phyloP scores from a whole-genome alignment of 2,888 invertebrate genomes.

The Ornithoptera alexandrae region DNA sequence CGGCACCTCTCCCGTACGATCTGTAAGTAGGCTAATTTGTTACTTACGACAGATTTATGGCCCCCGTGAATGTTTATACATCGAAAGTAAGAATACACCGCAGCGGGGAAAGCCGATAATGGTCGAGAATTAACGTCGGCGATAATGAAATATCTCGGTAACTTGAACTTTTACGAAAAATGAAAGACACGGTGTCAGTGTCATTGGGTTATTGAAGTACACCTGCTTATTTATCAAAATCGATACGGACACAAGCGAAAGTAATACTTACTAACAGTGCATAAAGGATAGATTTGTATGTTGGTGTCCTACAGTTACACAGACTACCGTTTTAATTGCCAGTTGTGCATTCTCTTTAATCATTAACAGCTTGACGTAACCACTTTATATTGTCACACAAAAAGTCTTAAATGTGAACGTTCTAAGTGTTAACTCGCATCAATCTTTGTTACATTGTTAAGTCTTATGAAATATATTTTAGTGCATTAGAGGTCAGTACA shows the following conservation, averaged over 20 bases:
- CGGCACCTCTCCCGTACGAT: constrained; percentile 36
- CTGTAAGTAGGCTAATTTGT: constrained; percentile 54
- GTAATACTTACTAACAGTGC: background rate
- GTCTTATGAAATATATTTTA: background rate
- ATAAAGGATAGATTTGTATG: constrained; percentile 8
- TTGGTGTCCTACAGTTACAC: background rate
- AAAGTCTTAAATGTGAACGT: constrained; percentile 16
- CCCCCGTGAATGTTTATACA: constrained; percentile 40
- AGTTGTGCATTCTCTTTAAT: constrained; percentile 25
- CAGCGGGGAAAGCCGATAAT: constrained; percentile 55
- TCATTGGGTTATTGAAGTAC: constrained; percentile 35
- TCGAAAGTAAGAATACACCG: constrained; percentile 42
- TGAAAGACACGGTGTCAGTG: constrained; percentile 32
- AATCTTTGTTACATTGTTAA: constrained; percentile 14
- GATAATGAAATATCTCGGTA: constrained; percentile 44
- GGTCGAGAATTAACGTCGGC: constrained; percentile 43
- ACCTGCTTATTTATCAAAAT: constrained; percentile 25
- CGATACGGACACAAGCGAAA: background rate
- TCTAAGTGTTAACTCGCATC: constrained; percentile 15
- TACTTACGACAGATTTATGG: constrained; percentile 65
- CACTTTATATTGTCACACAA: constrained; percentile 24
- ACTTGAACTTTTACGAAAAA: constrained; percentile 38
- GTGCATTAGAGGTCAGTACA: background rate
- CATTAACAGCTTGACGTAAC: constrained; percentile 28
- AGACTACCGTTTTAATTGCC: constrained; percentile 29